Base-by-base conservation (phyloP, 1,140 invertebrate genomes). In the Parasteatoda tepidariorum region DNA sequence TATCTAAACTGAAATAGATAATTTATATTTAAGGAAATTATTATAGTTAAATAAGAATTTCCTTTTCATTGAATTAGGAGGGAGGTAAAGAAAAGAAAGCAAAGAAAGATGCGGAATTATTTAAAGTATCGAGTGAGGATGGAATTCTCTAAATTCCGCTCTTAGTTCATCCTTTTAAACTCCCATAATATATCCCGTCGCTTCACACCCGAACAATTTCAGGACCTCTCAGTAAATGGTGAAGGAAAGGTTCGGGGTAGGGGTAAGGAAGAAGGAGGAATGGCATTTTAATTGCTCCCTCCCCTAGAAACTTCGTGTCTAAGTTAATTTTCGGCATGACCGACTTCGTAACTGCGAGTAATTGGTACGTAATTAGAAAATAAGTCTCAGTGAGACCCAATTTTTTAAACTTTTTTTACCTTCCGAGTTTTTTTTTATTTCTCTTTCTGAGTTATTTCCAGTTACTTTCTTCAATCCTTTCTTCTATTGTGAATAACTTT, bases 331-430 rank as follows among this genome's bases (percentile, higher is more conserved):
- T 81, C 48, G 31, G 78, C 55, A 34, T 70, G 64, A 70, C 38
- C 34, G 78, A 33, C 24, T 61, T 54, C 55, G 54, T 41, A 70
- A 81, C 64, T 54, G 31, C 48, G 78, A 68, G 66, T 81, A 81
- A 81, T 81, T 81, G 78, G 64, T 61, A 70, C 31, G 64, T 81
- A 81, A 81, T 81, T 81, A 81, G 78, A 70, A 81, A 81, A 70
- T 81, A 81, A 81, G 66, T 70, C 67, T 38, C 28, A 81, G 64
- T 34, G 54, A 79, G 75, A n/a, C 28, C 28, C 41, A 11, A 34
- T 79, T 67, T 57, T 33, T 79, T 30, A 54, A 64, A 67, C 13
- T 28, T 28, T 24, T 24, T 38, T 22, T 26, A 48, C 38, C 9
- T 64, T 11, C 11, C 24, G 61, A 26, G 24, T 30, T 31, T 64